Evolutionary conservation across 2,113 vertebrate species (phyloP).

Genomic region (Catharus bicknelli): DNA sequence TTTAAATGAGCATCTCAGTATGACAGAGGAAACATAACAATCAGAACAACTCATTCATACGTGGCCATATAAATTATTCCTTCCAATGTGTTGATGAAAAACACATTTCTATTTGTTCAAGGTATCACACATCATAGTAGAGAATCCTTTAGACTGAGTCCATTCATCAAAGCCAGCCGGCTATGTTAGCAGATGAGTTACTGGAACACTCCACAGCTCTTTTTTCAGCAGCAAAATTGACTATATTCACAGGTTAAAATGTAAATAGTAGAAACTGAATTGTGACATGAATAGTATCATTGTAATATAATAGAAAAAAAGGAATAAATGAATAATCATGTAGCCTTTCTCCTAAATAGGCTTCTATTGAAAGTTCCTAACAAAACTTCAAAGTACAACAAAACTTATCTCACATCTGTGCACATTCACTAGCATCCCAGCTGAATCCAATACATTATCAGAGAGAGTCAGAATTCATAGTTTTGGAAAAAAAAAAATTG

Average conservation of each 20-base stretch:
- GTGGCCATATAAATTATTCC: constrained; percentile 64
- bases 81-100: constrained; percentile 33
- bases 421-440: constrained; percentile 23
- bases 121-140: constrained; percentile 61
- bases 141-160: constrained; percentile 56
- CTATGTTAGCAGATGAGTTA: neutral
- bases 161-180: constrained; percentile 54
- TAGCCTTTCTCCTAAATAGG: neutral
- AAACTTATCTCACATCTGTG: constrained; percentile 42
- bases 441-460: neutral
- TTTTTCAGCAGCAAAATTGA: neutral
- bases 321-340: constrained; percentile 34
- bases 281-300: constrained; percentile 18
- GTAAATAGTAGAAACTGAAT: constrained; percentile 1
- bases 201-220: neutral
- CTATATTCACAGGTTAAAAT: constrained; percentile 14
- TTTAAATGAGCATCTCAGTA: constrained; percentile 37
- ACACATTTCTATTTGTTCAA: constrained; percentile 47
- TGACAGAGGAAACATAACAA: constrained; percentile 39
- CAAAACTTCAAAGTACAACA: constrained; percentile 9
- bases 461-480: neutral
- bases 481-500: neutral
- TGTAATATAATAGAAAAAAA: neutral
- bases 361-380: constrained; percentile 8
- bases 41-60: constrained; percentile 63